Evolutionary conservation across 2,797 vertebrate species (phyloP).

Genomic region (Fringilla coelebs): DNA sequence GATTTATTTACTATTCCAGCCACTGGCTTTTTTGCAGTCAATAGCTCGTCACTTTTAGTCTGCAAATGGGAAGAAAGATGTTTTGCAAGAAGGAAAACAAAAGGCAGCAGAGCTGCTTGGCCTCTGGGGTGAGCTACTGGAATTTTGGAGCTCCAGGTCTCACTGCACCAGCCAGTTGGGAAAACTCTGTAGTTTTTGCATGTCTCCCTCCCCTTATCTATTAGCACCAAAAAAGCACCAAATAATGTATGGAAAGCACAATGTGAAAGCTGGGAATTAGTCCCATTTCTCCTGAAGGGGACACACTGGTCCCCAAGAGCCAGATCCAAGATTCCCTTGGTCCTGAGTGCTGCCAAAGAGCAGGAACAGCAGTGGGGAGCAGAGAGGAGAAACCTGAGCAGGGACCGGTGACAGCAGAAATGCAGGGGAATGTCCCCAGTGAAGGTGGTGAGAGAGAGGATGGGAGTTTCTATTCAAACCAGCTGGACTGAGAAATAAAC

Average conservation of each 20-base stretch:
- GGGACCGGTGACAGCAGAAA: accelerated
- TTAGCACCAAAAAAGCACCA: background rate
- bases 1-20: slow-evolving; percentile 42
- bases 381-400: background rate
- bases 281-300: background rate
- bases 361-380: background rate
- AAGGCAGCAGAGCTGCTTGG: background rate
- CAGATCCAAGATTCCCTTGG: background rate
- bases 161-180: background rate
- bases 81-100: background rate
- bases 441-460: background rate
- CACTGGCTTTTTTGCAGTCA: background rate
- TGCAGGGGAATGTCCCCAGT: background rate
- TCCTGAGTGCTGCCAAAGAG: background rate
- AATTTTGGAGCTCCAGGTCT: background rate
- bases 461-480: background rate
- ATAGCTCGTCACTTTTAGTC: background rate
- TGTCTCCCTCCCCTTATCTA: background rate
- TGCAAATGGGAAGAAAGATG: background rate
- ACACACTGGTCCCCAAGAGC: background rate
- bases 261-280: background rate
- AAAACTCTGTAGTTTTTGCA: background rate
- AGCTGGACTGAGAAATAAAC: background rate
- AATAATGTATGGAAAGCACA: background rate
- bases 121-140: background rate